Evolutionary conservation across 2,888 invertebrate species (phyloP).

Genomic region (Cheilosia variabilis): DNA sequence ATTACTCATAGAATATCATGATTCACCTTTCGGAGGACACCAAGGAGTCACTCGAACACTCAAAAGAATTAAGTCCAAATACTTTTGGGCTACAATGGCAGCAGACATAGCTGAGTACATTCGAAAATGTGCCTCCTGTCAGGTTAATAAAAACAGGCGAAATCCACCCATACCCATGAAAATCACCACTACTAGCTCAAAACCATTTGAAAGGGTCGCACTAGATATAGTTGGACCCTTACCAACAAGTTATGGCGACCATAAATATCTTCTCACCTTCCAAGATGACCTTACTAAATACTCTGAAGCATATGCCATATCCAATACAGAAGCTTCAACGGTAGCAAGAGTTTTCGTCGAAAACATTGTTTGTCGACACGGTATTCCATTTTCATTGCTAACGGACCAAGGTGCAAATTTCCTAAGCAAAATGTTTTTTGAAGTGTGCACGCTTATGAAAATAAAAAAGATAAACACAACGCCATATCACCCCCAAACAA

Average conservation of each 20-base stretch:
- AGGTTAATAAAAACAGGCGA: slow-evolving; percentile 31
- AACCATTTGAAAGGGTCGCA: slow-evolving; percentile 13
- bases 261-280: slow-evolving; percentile 52
- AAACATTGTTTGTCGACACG: slow-evolving; percentile 27
- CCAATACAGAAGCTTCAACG: slow-evolving; percentile 39
- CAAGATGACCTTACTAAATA: slow-evolving; percentile 53
- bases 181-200: slow-evolving; percentile 14
- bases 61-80: slow-evolving; percentile 12
- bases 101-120: slow-evolving; percentile 22
- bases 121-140: slow-evolving; percentile 25
- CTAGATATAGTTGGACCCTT: slow-evolving; percentile 17
- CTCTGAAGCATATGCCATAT: slow-evolving; percentile 31
- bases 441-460: slow-evolving; percentile 33
- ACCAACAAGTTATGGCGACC: slow-evolving; percentile 9
- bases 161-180: slow-evolving; percentile 22
- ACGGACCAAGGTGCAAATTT: slow-evolving; percentile 43
- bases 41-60: slow-evolving; percentile 19
- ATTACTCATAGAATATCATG: slow-evolving; percentile 15
- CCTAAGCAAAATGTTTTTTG: slow-evolving; percentile 67
- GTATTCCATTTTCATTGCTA: slow-evolving; percentile 25
- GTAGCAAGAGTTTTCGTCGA: slow-evolving; percentile 38
- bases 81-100: neutral
- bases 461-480: slow-evolving; percentile 10
- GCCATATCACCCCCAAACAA: slow-evolving; percentile 29
- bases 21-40: slow-evolving; percentile 25